A percentile compares a stretch with the other conserved stretches of the same genome.
These are phyloP conservation scores for Drosophila subsilvestris DNA, from an alignment of 2,888 invertebrate genomes.

Conservation along the genomic window DNA sequence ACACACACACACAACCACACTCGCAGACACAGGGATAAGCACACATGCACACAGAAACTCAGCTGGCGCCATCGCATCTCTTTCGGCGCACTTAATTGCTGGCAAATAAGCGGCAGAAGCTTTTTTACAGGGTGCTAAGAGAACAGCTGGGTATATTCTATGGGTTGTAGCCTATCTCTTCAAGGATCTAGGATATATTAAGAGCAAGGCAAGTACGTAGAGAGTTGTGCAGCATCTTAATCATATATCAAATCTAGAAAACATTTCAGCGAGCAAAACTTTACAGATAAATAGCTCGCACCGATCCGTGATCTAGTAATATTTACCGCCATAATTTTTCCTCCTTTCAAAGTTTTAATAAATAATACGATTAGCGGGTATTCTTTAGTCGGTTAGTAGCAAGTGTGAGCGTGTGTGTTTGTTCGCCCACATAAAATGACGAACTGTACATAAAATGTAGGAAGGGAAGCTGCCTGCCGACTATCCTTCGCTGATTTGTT, in stretches of 20 bases:
- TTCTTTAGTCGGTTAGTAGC: background rate
- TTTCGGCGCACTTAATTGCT: slow-evolving; percentile 70
- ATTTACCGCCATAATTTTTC: background rate
- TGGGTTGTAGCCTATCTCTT: slow-evolving; percentile 1
- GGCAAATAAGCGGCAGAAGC: slow-evolving; percentile 68
- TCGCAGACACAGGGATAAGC: slow-evolving; percentile 17
- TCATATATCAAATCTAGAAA: too few relatives aligned
- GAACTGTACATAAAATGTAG: slow-evolving; percentile 70
- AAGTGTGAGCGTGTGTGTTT: slow-evolving; percentile 21
- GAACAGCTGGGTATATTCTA: slow-evolving; percentile 6
- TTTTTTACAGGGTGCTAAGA: slow-evolving; percentile 13
- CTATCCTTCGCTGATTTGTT: slow-evolving; percentile 48
- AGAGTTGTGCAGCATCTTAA: too few relatives aligned
- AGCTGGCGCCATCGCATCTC: slow-evolving; percentile 50
- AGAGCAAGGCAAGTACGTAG: too few relatives aligned
- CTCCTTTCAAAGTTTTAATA: background rate
- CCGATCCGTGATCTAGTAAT: too few relatives aligned
- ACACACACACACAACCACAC: slow-evolving; percentile 18
- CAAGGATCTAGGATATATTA: too few relatives aligned
- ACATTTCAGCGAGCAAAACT: too few relatives aligned
- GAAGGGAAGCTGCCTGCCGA: slow-evolving; percentile 26
- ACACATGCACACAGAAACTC: slow-evolving; percentile 17
- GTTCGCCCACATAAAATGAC: slow-evolving; percentile 63
- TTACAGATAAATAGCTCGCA: too few relatives aligned
- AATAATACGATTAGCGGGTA: background rate